Conservation (phyloP, 2,113 vertebrate species). For the Nibea albiflora region DNA sequence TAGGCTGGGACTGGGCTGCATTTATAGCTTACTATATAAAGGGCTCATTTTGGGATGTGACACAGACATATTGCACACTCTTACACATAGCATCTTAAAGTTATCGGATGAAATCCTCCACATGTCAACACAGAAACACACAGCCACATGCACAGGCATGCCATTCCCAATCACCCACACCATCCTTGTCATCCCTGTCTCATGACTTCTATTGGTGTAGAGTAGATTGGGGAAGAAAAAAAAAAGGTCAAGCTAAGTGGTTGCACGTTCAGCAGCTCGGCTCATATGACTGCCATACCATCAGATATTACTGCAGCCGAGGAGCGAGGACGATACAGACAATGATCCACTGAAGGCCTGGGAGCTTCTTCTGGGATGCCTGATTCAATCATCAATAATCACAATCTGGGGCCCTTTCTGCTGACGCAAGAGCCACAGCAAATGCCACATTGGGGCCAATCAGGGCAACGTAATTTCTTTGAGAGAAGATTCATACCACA, state of each 20-base stretch:
- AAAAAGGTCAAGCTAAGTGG: constrained; percentile 68
- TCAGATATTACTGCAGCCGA: constrained; percentile 71
- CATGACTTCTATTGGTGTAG: constrained; percentile 75
- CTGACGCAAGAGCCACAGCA: background rate
- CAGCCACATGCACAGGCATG: constrained; percentile 32
- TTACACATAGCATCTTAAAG: constrained; percentile 12
- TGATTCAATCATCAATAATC: constrained; percentile 55
- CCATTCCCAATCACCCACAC: constrained; percentile 60
- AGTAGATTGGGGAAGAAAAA: constrained; percentile 52
- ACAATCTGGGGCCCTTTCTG: background rate
- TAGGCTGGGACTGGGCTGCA: background rate
- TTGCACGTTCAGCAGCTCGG: constrained; percentile 74
- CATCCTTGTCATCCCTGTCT: constrained; percentile 61
- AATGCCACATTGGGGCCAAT: background rate
- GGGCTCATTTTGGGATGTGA: background rate
- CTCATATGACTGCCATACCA: constrained; percentile 78
- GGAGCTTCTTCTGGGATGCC: constrained; percentile 29
- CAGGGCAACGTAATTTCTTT: background rate
- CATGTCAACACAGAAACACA: constrained; percentile 26
- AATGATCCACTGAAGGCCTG: constrained; percentile 27
- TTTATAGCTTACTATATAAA: background rate
- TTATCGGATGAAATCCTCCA: constrained; percentile 26
- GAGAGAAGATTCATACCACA: background rate
- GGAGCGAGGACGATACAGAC: constrained; percentile 4
- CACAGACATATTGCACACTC: background rate